A percentile compares a stretch with the other conserved stretches of the same genome.
These are phyloP conservation scores for Archilochus colubris DNA, from an alignment of 2,113 vertebrate genomes.

Conservation along the genomic window DNA sequence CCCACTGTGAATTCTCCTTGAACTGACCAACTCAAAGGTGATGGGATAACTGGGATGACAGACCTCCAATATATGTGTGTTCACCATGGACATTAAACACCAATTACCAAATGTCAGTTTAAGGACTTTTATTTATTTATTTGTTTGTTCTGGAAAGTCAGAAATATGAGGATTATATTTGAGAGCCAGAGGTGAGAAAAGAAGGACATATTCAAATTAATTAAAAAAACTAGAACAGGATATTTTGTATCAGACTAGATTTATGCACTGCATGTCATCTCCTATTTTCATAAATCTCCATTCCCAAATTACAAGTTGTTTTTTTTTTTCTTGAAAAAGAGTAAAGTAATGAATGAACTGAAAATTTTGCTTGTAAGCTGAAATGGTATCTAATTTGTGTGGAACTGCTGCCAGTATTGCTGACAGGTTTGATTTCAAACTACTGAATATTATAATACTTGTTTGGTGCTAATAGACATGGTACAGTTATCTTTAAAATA, in stretches of 20 bases:
- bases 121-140: background rate
- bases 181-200: background rate
- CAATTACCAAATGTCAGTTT: background rate
- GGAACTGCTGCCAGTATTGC: background rate
- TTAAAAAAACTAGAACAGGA: background rate
- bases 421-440: background rate
- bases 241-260: background rate
- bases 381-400: background rate
- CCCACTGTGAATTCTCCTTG: background rate
- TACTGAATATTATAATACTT: background rate
- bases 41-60: background rate
- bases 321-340: background rate
- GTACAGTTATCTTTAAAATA: background rate
- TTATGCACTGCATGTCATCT: background rate
- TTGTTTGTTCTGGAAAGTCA: background rate
- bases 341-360: background rate
- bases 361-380: background rate
- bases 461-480: accelerated
- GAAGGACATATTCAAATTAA: background rate
- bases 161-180: background rate
- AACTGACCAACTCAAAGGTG: background rate
- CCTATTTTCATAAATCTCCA: background rate
- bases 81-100: background rate
- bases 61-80: background rate
- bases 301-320: background rate